Percentiles rank a stretch among this genome's conserved stretches.
Conservation (phyloP, 2,797 vertebrate genomes). For the Phoebastria nigripes region DNA sequence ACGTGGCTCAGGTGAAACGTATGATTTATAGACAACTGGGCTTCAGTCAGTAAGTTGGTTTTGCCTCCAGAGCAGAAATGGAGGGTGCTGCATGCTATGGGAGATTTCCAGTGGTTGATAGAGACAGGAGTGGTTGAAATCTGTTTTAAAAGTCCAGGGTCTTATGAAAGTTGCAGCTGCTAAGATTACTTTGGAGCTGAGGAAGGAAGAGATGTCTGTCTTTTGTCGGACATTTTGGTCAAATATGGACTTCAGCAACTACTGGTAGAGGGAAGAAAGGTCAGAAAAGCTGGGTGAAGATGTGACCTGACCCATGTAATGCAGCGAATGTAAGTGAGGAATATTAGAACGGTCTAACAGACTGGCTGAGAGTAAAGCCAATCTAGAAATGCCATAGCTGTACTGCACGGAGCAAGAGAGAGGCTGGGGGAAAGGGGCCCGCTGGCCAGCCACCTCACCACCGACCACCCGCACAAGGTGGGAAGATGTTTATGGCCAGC, state of each 20-base stretch:
- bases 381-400: neutral
- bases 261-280: neutral
- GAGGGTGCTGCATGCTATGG: neutral
- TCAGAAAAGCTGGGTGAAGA: neutral
- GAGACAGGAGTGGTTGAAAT: neutral
- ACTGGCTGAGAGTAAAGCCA: neutral
- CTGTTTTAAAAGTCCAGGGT: neutral
- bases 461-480: accelerated
- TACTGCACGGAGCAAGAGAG: neutral
- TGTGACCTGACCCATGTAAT: neutral
- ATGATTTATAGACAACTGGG: neutral
- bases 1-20: neutral
- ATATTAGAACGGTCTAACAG: neutral
- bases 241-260: neutral
- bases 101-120: neutral
- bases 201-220: neutral
- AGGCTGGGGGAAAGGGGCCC: neutral
- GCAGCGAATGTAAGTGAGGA: neutral
- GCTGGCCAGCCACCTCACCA: neutral
- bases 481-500: neutral
- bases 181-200: neutral
- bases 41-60: neutral
- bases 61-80: neutral
- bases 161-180: neutral
- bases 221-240: neutral